Evolutionary conservation across 2,113 vertebrate species (phyloP).

Genomic region (Silurus glanis): DNA sequence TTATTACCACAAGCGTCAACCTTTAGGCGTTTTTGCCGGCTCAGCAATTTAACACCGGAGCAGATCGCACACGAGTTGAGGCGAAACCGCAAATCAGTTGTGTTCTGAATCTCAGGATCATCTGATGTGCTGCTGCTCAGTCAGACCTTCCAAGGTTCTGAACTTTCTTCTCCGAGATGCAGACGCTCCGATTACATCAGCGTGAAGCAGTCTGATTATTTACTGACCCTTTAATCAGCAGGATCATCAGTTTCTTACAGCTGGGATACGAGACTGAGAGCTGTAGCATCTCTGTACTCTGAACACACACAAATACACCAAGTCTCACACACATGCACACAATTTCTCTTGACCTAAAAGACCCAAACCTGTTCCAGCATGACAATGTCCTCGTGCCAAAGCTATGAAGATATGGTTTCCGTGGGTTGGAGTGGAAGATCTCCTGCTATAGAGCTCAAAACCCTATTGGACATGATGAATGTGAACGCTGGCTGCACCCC

Average conservation of each 20-base stretch:
- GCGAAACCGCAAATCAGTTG: no score
- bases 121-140: background rate
- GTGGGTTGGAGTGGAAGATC: no score
- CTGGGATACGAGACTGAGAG: background rate
- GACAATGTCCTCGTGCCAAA: no score
- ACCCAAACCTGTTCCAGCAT: no score
- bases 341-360: no score
- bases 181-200: background rate
- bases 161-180: background rate
- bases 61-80: background rate
- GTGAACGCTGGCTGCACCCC: no score
- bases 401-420: no score
- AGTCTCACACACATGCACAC: background rate
- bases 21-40: background rate
- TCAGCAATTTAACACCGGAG: background rate
- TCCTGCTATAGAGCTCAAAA: no score
- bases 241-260: background rate
- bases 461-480: no score
- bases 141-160: background rate
- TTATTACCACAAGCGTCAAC: background rate
- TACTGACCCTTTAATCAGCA: slow-evolving; percentile 6
- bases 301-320: background rate
- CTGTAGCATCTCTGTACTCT: background rate
- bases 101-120: background rate
- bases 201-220: background rate